Evolutionary conservation across 1,140 invertebrate species (phyloP).

Genomic region (Anagrus nilaparvatae): DNA sequence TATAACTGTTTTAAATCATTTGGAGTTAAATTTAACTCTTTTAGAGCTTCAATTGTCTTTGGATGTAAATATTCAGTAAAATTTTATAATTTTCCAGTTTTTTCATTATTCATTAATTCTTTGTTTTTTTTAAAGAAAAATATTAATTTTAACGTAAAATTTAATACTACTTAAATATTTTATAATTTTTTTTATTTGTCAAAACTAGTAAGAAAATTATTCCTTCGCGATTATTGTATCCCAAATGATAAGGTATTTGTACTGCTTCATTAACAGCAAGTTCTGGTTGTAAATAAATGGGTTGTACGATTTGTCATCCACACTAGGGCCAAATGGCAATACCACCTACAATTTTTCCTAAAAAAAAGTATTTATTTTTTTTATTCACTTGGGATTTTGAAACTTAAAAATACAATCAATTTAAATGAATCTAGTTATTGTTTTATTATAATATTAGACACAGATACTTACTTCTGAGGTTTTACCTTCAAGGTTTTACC

Average conservation of each 20-base stretch:
- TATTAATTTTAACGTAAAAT: neutral
- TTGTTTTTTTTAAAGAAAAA: too few species aligned
- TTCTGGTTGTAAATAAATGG: conserved; percentile 35
- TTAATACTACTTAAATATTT: neutral
- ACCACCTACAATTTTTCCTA: conserved; percentile 20
- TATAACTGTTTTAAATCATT: conserved; percentile 22
- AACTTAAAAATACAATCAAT: neutral
- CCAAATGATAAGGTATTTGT: conserved; percentile 50
- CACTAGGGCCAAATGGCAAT: conserved; percentile 22
- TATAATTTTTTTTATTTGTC: neutral
- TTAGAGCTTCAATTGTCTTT: neutral
- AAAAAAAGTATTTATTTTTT: conserved; percentile 3
- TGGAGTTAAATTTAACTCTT: conserved; percentile 12
- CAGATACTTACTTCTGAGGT: conserved; percentile 7
- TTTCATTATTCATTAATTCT: too few species aligned
- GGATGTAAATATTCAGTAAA: conserved; percentile 10
- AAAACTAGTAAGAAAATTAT: conserved; percentile 34
- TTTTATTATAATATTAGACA: neutral
- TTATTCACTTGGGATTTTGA: neutral
- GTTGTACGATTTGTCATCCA: conserved; percentile 27
- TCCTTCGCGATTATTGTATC: conserved; percentile 49
- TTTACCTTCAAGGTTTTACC: neutral
- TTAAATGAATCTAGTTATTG: neutral
- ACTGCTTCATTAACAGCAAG: conserved; percentile 33
- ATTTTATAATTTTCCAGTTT: neutral